A percentile compares a stretch with the other conserved stretches of the same genome.
These are phyloP conservation scores for Xanthia togata DNA, from an alignment of 2,888 invertebrate genomes.

Conservation along the genomic window DNA sequence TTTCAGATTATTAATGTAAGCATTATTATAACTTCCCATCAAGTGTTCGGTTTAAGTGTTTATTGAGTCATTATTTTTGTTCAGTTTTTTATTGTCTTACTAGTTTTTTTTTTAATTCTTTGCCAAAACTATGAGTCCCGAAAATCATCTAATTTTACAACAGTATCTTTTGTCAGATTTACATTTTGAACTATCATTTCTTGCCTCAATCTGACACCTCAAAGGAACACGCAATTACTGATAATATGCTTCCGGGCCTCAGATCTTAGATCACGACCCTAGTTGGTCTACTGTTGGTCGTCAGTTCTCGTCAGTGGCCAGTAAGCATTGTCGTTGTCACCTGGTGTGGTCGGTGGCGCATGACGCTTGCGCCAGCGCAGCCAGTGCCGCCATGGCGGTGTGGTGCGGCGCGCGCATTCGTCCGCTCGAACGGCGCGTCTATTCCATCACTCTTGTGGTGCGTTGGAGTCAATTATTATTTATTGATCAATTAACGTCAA, in stretches of 20 bases:
- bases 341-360: conserved; percentile 69
- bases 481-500: conserved; percentile 45
- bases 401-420: conserved; percentile 89
- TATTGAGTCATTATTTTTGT: too few species aligned
- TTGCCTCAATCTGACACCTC: conserved; percentile 11
- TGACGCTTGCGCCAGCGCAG: conserved; percentile 73
- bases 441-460: conserved; percentile 88
- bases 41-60: background rate
- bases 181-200: conserved; percentile 17
- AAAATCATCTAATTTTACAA: background rate
- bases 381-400: conserved; percentile 88
- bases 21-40: background rate
- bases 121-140: background rate
- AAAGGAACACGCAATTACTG: conserved; percentile 34
- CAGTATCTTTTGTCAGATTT: conserved; percentile 13
- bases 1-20: conserved; percentile 3
- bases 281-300: conserved; percentile 46
- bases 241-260: conserved; percentile 31
- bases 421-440: conserved; percentile 87
- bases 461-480: conserved; percentile 69
- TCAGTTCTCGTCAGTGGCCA: conserved; percentile 34
- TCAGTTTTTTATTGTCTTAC: background rate
- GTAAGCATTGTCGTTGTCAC: conserved; percentile 61
- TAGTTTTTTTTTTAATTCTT: background rate
- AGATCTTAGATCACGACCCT: conserved; percentile 52